These are phyloP conservation scores for Aphelenchoides fujianensis DNA, from an alignment of 1,140 invertebrate species.

Conservation along the genomic window DNA sequence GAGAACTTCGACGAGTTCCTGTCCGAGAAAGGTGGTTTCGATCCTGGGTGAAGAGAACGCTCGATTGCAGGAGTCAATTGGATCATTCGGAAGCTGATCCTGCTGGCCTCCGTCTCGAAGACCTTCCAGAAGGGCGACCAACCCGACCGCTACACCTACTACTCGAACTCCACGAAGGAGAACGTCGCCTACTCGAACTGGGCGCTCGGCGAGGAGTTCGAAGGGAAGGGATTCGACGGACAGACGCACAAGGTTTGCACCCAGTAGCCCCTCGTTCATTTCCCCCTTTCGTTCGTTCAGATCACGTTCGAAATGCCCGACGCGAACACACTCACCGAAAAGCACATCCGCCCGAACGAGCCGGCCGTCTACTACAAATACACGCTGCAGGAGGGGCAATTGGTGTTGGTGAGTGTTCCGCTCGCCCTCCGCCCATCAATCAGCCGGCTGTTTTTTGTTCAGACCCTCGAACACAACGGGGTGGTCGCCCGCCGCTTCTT, in stretches of 20 bases:
- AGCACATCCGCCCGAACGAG: conserved; percentile 49
- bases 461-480: conserved; percentile 42
- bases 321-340: conserved; percentile 44
- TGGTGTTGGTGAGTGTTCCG: conserved; percentile 46
- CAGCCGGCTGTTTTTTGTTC: conserved; percentile 28
- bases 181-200: conserved; percentile 43
- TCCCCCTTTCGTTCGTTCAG: conserved; percentile 28
- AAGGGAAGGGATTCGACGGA: conserved; percentile 46
- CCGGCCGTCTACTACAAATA: conserved; percentile 53
- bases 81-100: conserved; percentile 59
- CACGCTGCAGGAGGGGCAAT: conserved; percentile 44
- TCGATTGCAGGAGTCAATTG: conserved; percentile 42
- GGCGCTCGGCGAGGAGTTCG: conserved; percentile 37
- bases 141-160: conserved; percentile 39
- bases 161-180: conserved; percentile 49
- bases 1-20: conserved; percentile 54
- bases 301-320: conserved; percentile 51
- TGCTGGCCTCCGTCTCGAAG: conserved; percentile 53
- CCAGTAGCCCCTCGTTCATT: background rate
- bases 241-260: conserved; percentile 35
- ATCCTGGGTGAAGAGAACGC: background rate
- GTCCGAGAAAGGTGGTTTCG: too few species aligned
- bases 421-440: background rate
- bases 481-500: conserved; percentile 39
- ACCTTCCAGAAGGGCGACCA: conserved; percentile 37